A percentile compares a stretch with the other conserved stretches of the same genome.
Conservation (phyloP, 92 coral and sea anemone genomes). For the Bergia sp. region DNA sequence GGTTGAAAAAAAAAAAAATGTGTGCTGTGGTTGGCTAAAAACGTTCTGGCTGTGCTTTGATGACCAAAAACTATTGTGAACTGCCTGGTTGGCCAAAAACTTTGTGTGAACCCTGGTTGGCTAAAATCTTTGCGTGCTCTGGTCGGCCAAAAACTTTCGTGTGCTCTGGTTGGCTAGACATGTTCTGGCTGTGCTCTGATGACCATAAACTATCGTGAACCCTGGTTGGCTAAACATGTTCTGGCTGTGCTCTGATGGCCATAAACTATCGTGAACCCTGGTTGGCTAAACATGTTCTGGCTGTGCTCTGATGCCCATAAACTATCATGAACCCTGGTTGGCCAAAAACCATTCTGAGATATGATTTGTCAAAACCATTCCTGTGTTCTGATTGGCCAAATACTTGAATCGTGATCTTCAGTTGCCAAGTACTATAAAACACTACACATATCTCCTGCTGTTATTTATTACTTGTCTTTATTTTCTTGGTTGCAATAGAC, state of each 20-base stretch:
- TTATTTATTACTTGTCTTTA: neutral
- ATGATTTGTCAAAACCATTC: too few species aligned
- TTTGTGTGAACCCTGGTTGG: neutral
- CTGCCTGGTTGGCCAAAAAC: neutral
- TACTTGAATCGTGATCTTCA: neutral
- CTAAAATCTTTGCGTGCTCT: neutral
- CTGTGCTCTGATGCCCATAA: neutral
- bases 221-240: neutral
- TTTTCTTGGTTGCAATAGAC: neutral
- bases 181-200: neutral
- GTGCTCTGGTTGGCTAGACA: neutral
- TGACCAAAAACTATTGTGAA: neutral
- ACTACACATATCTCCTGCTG: too few species aligned
- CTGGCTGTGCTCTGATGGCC: neutral
- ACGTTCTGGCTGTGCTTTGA: neutral
- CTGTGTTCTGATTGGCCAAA: too few species aligned
- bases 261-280: neutral
- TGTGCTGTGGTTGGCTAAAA: neutral
- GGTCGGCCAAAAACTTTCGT: neutral
- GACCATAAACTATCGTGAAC: neutral
- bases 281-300: too few species aligned
- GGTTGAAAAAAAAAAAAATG: neutral
- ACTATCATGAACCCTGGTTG: too few species aligned
- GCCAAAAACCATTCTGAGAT: neutral
- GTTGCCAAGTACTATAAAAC: neutral